Evolutionary conservation across 2,888 invertebrate genomes (phyloP), one percentile per base, ranked within the genome.

Genomic region (Ochropleura plecta): DNA sequence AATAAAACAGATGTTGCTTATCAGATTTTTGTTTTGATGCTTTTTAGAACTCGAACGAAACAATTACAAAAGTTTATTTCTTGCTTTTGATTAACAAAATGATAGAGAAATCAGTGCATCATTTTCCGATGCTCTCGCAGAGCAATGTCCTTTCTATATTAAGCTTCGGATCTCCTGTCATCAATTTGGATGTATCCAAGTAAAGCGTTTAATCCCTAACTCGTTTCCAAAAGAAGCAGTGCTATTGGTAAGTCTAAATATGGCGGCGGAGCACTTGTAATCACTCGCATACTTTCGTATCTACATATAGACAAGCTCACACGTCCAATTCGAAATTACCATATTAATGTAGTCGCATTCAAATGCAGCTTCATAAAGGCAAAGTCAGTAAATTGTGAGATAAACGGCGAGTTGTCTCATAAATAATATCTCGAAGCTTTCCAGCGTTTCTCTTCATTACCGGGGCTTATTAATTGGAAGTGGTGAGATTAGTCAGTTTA

Each of bases 361-460:
- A 78, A 84, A 79, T 64, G 79, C 79, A 81, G 64, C 70, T 86
- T 64, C 73, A 70, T 81, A 44, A 73, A 85, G 65, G 69, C 78
- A 65, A 78, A 46, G 76, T 76, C 84, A 10, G 84, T 84, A 84
- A 84, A 79, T 78, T 81, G 70, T 73, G 64, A 86, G 82, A 82
- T 84, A 85, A 79, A 81, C 73, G 72, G 12, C 30, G 65, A 66
- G 67, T 73, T 74, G 82, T 78, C 82, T 60, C 79, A 67, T 86
- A 84, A 86, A 86, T 86, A 83, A 83, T 83, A 83, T 84, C 71
- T 69, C 60, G 49, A 18, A 69, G 81, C 81, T 83, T 81, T 81
- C 82, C 84, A 71, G 62, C 70, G 82, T 83, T 84, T 83, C 82
- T 84, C 82, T 83, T 83, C 84, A 83, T 83, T 83, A 83, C 82